Evolutionary conservation across 1,140 invertebrate species (phyloP), one percentile per base, ranked within the genome.

Genomic region (Eupeodes corollae): DNA sequence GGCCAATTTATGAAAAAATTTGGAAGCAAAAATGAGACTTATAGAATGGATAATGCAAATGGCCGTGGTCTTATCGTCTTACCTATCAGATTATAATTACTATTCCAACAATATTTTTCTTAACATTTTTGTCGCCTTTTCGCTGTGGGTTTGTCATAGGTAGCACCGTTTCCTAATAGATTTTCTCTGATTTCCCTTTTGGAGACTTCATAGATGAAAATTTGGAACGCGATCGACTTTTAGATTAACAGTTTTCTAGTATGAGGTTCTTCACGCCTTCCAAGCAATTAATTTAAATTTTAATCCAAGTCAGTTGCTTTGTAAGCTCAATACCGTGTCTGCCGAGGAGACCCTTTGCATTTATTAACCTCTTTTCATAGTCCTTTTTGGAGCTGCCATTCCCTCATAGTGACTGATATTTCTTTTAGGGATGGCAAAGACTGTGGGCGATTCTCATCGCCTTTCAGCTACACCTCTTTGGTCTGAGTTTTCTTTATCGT

Each of bases 301-400:
- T 54, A 14, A 65, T 57, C 60, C 57, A 63, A 32, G 53, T 46
- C 6, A 66, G 34, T 44, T 63, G 55, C 2, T 34, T 14, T 30
- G 16, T 31, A 30, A 47, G 33, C 26, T 48, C 51, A 9, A 18
- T 14, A 39, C 48, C 26, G 43, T 43, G 35, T 3, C 5, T 37
- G 38, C 9, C 40, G 41, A 3, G 2, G 14, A n/a, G n/a, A n/a
- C n/a, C n/a, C n/a, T 12, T 40, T 19, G 39, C 14, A 41, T 5
- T 16, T 41, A 10, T 16, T 21, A 19, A 37, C 41, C 54, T 59
- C 34, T 57, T 46, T 44, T 66, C 63, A 44, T 67, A 67, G 18
- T 63, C 63, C 41, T 64, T 56, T 47, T 67, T 63, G 15, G 61
- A 64, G 46, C 2, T 67, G 41, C 55, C 59, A 66, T 2, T 66